phyloP scores from a whole-genome alignment of 2,113 vertebrate genomes.

The Colistium nudipinnis region DNA sequence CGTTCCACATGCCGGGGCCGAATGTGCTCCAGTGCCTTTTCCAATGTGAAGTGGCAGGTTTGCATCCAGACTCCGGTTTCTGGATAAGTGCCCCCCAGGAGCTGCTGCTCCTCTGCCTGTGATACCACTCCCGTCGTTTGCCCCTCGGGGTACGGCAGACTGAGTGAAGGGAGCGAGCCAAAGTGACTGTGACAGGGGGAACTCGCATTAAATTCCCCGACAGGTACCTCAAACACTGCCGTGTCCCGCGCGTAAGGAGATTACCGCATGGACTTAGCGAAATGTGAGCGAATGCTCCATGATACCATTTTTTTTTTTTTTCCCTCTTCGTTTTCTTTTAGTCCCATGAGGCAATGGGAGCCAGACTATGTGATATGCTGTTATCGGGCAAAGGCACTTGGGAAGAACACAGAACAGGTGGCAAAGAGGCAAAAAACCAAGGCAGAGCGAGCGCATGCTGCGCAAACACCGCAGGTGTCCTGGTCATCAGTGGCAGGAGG shows the following conservation, averaged over 20 bases:
- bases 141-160: conserved; percentile 52
- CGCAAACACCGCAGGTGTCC: conserved; percentile 58
- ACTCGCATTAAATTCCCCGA: conserved; percentile 68
- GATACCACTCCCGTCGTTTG: conserved; percentile 48
- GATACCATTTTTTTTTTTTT: conserved; percentile 29
- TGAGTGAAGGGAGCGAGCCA: conserved; percentile 61
- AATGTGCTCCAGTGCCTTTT: conserved; percentile 11
- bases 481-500: conserved; percentile 39
- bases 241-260: conserved; percentile 64
- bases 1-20: conserved; percentile 42
- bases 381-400: conserved; percentile 41
- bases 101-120: conserved; percentile 27
- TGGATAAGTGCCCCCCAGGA: conserved; percentile 41
- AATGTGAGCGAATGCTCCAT: conserved; percentile 60
- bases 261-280: conserved; percentile 71
- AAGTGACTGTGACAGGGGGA: conserved; percentile 67
- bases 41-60: conserved; percentile 33
- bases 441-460: conserved; percentile 43
- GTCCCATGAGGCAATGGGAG: conserved; percentile 21
- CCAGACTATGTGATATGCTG: conserved; percentile 47
- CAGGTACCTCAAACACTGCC: conserved; percentile 66
- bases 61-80: conserved; percentile 15
- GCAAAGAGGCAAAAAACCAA: conserved; percentile 63
- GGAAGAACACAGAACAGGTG: conserved; percentile 65
- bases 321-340: background rate